phyloP scores from a whole-genome alignment of 2,113 vertebrate genomes.

The Megaceryle torquata region DNA sequence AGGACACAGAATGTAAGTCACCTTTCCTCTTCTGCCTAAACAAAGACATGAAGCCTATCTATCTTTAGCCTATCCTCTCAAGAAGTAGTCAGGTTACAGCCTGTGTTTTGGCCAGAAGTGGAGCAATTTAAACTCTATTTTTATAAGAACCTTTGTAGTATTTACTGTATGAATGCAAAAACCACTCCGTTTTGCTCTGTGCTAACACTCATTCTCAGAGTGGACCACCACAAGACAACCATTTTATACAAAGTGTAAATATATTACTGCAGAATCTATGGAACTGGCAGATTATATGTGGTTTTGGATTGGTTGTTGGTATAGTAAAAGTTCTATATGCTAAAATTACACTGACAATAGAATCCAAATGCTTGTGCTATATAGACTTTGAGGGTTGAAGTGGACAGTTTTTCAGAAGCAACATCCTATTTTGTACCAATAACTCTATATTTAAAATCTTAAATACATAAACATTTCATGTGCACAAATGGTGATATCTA shows the following conservation, averaged over 20 bases:
- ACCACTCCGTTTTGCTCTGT: neutral
- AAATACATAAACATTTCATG: neutral
- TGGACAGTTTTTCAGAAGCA: neutral
- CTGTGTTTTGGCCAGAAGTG: neutral
- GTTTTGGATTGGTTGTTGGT: neutral
- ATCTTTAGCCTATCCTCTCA: neutral
- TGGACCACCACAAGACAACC: neutral
- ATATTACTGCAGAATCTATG: neutral
- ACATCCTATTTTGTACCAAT: neutral
- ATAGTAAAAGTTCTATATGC: neutral
- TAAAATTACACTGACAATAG: neutral
- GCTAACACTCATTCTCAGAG: neutral
- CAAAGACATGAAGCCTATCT: neutral
- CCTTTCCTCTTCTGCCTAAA: neutral
- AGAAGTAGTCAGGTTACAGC: neutral
- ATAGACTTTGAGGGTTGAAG: neutral
- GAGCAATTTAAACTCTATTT: neutral
- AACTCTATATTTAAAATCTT: neutral
- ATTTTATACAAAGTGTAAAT: neutral
- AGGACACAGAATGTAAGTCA: neutral
- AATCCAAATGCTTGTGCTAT: neutral
- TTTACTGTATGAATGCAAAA: neutral
- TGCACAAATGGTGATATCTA: neutral
- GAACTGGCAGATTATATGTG: neutral
- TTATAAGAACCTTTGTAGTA: neutral